Evolutionary conservation across 2,888 invertebrate genomes (phyloP), one percentile per base, ranked within the genome.

Genomic region (Andrena bucephala): DNA sequence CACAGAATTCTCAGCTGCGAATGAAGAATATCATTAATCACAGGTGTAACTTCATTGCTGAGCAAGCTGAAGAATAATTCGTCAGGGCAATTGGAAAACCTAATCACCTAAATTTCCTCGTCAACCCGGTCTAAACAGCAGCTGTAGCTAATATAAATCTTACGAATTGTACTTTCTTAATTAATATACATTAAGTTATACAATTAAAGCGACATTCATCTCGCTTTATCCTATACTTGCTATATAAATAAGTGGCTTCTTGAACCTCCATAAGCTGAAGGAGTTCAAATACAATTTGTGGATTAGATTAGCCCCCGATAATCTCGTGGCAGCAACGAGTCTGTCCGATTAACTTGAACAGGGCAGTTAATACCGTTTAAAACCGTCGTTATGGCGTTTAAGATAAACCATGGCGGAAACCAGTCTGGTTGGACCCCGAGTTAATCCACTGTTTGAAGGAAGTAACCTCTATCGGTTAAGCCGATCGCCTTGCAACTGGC

Each of bases 381-480:
- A 24, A 8, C 63, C 10, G 24, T 63, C 63, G 13, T 36, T 54
- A 24, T 13, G 7, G 29, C 31, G 10, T 73, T 31, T 24, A n/a
- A 67, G 62, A 67, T 67, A 62, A 54, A 67, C 48, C 50, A 1
- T 1, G 31, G 10, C 16, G 27, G 5, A 10, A 57, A 20, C 10
- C 29, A 31, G 29, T 13, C 2, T 16, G 13, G 2, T 48, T 29
- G 4, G 24, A 33, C 42, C 27, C 59, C 57, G 75, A 76, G 75
- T 80, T 82, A 72, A 76, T 75, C 80, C 70, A 71, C 42, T 79
- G 82, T 80, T 70, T 36, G 33, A 62, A 48, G 24, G 69, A 50
- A 66, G 52, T n/a, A 29, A 13, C 24, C 13, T 57, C 27, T 65
- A n/a, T 52, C 24, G 31, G 52, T 50, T 75, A 71, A 80, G 67